phyloP scores from a whole-genome alignment of 2,113 vertebrate species.

The Fulica atra region DNA sequence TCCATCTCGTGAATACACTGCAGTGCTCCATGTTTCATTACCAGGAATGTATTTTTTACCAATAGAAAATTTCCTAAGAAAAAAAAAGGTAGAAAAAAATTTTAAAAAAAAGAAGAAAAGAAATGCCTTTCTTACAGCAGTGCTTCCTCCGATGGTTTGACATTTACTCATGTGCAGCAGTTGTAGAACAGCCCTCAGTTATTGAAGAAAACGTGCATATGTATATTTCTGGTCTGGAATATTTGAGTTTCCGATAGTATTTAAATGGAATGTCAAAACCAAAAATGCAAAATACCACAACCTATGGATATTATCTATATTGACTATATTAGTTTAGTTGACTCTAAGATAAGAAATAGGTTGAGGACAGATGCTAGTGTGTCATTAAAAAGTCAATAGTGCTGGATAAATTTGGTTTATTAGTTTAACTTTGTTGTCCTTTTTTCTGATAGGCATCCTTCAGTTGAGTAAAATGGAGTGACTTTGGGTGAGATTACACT shows the following conservation, averaged over 20 bases:
- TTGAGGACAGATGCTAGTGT: background rate
- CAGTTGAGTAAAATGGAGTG: background rate
- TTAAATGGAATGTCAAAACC: background rate
- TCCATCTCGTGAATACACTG: background rate
- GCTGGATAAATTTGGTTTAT: background rate
- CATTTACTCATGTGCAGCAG: background rate
- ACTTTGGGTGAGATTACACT: background rate
- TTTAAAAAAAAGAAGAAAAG: background rate
- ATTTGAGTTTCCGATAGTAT: background rate
- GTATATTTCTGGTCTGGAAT: background rate
- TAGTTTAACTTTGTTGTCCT: background rate
- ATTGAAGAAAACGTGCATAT: background rate
- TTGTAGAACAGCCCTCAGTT: background rate
- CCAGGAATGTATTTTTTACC: background rate
- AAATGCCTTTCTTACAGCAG: fast-evolving
- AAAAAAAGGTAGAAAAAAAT: background rate
- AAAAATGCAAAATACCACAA: background rate
- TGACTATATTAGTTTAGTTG: background rate
- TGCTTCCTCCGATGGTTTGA: background rate
- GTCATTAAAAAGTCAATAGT: background rate
- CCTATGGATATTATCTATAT: background rate
- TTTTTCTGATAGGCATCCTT: background rate
- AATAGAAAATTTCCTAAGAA: background rate
- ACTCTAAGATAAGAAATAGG: background rate
- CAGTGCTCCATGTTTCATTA: background rate